Conservation (phyloP, 2,888 invertebrate species). For the Dicranocentrus wangi region DNA sequence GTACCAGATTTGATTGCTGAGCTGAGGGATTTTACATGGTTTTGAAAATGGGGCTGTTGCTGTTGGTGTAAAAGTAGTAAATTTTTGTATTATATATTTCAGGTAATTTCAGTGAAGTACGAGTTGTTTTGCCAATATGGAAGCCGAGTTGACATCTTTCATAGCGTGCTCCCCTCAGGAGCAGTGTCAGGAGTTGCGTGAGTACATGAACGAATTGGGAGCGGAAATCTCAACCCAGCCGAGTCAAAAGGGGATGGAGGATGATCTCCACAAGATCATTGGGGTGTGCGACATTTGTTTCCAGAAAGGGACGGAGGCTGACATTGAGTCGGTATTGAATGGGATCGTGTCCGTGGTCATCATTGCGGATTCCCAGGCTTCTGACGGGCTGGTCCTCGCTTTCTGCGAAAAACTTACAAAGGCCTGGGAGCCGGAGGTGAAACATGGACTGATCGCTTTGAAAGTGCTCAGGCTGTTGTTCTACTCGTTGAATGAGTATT, state of each 20-base stretch:
- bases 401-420: slow-evolving; percentile 94
- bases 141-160: slow-evolving; percentile 72
- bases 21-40: too few relatives aligned
- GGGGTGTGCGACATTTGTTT: slow-evolving; percentile 95
- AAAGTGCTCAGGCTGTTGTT: slow-evolving; percentile 94
- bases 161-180: slow-evolving; percentile 72
- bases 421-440: slow-evolving; percentile 82
- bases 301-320: slow-evolving; percentile 85
- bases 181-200: slow-evolving; percentile 83
- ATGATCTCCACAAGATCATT: slow-evolving; percentile 94
- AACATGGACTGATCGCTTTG: slow-evolving; percentile 86
- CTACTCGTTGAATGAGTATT: slow-evolving; percentile 89
- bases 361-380: slow-evolving; percentile 71
- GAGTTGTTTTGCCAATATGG: too few relatives aligned
- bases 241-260: slow-evolving; percentile 90
- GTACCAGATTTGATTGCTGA: too few relatives aligned
- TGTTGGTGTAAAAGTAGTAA: too few relatives aligned
- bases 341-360: slow-evolving; percentile 91
- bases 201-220: slow-evolving; percentile 92
- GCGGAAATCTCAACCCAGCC: slow-evolving; percentile 95
- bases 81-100: too few relatives aligned
- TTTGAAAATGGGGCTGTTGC: too few relatives aligned
- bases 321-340: slow-evolving; percentile 94
- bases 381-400: slow-evolving; percentile 79
- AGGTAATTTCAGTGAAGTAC: too few relatives aligned